Conservation (phyloP, 2,113 vertebrate genomes). For the Probosciger aterrimus region DNA sequence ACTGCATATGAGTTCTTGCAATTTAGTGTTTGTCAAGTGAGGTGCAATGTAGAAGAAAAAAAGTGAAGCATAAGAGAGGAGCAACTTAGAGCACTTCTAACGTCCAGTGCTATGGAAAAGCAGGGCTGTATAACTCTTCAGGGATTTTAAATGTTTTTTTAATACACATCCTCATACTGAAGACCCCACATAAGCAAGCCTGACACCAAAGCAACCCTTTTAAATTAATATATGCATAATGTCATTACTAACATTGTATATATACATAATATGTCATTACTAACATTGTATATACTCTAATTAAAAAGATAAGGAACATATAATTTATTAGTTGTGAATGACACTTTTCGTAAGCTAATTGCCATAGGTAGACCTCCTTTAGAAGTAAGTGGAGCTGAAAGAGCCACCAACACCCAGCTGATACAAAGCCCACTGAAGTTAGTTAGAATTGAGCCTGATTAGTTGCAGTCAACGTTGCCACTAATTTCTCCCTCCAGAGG, state of each 20-base stretch:
- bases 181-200: background rate
- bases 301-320: slow-evolving; percentile 26
- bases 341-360: background rate
- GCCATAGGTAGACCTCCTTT: background rate
- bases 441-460: background rate
- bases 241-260: background rate
- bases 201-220: background rate
- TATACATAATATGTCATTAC: background rate
- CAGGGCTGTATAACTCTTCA: background rate
- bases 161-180: background rate
- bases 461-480: background rate
- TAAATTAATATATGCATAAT: background rate
- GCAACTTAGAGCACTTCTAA: background rate
- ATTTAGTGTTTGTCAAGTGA: slow-evolving; percentile 5
- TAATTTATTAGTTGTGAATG: background rate
- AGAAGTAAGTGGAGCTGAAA: background rate
- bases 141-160: background rate
- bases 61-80: background rate
- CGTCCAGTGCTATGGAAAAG: background rate
- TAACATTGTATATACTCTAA: background rate
- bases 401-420: background rate
- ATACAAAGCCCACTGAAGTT: background rate
- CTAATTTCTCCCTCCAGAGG: background rate
- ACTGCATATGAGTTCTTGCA: background rate
- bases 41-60: background rate